Evolutionary conservation across 2,113 vertebrate species (phyloP).

Genomic region (Sigmodon hispidus): DNA sequence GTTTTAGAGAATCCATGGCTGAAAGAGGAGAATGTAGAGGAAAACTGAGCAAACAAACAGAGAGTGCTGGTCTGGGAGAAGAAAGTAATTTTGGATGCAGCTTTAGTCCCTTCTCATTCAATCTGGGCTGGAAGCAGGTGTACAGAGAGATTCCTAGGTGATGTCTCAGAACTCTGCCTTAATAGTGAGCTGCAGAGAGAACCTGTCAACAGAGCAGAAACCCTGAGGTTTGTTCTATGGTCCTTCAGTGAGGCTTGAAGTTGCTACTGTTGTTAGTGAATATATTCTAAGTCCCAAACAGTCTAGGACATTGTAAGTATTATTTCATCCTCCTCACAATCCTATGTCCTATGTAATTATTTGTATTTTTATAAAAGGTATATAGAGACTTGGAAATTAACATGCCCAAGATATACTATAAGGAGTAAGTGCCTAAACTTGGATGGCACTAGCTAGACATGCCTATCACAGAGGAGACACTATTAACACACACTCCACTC

Average conservation of each 20-base stretch:
- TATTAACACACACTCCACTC: neutral
- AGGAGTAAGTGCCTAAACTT: neutral
- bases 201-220: neutral
- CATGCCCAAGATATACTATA: neutral
- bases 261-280: neutral
- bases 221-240: neutral
- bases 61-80: neutral
- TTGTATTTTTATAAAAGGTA: slow-evolving; percentile 9
- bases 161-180: neutral
- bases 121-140: neutral
- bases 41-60: neutral
- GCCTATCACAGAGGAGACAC: neutral
- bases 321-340: neutral
- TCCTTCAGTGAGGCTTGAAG: neutral
- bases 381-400: neutral
- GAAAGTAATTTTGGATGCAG: neutral
- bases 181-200: neutral
- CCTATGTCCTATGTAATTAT: neutral
- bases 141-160: neutral
- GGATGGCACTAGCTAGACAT: neutral
- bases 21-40: neutral
- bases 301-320: neutral
- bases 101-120: neutral
- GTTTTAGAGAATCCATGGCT: neutral
- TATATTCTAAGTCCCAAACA: neutral